Evolutionary conservation across 2,888 invertebrate species (phyloP), one percentile per base, ranked within the genome.

Genomic region (Leucozona laternaria): DNA sequence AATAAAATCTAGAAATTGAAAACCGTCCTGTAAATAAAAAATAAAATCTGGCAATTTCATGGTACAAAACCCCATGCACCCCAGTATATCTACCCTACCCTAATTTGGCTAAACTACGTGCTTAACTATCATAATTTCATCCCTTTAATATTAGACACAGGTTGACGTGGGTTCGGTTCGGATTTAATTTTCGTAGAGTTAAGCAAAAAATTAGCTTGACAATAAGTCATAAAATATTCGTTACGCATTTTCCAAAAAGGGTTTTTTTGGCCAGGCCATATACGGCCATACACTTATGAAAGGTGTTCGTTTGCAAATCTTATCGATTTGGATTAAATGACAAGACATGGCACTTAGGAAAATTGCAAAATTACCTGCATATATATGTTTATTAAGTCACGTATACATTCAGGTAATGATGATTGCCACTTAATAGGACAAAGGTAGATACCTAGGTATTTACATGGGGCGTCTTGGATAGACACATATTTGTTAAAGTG

Each of bases 361-460:
- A 72, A 68, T 50, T 68, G 43, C 34, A 15, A 50, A 64, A 22
- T 22, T 7, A 31, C 31, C 31, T 25, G n/a, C n/a, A n/a, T n/a
- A n/a, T n/a, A n/a, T n/a, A 64, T 77, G 58, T 66, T 66, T 72
- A 72, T 77, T 53, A 72, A 77, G 82, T 82, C 77, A 72, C 82
- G 77, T 80, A 68, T 53, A 0, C 20, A 31, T 48, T 20, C 28
- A 40, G 40, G 34, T 34, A 60, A 82, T 77, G 68, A 72, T 58
- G 53, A 53, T 77, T 71, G 64, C 40, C 71, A 45, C 25, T 50
- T 53, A 43, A 50, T 40, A 11, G 58, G 53, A 17, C 15, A 37
- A 22, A 25, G 4, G 40, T 7, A 3, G 8, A 31, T 0, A n/a
- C 1, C 6, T 13, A 40, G 5, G 6, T 20, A 28, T 40, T 57